These are phyloP conservation scores for Corythoichthys haematopterus DNA, from an alignment of 2,113 vertebrate genomes.

Conservation along the genomic window DNA sequence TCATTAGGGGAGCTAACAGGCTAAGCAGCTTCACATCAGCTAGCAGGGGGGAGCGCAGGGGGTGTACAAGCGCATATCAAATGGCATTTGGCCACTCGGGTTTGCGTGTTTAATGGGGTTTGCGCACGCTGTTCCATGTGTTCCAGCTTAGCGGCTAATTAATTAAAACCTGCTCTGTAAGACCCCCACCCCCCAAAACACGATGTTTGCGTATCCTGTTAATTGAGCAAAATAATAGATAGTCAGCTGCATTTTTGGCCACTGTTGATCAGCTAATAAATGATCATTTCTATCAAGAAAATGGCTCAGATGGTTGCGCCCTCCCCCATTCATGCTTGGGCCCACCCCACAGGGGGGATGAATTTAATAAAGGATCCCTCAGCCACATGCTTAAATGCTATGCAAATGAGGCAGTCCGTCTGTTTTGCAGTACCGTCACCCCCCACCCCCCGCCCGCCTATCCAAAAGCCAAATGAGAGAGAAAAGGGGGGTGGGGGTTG, in stretches of 20 bases:
- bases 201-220: not conserved
- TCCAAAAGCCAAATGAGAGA: conserved; percentile 36
- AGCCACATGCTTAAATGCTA: conserved; percentile 68
- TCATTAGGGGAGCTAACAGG: not conserved
- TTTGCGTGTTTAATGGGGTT: conserved; percentile 5
- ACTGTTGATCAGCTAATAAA: not conserved
- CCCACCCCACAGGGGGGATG: conserved; percentile 55
- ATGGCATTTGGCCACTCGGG: not conserved
- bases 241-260: not conserved
- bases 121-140: not conserved
- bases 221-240: not conserved
- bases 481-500: conserved; percentile 26
- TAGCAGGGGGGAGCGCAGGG: not conserved
- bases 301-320: conserved; percentile 54
- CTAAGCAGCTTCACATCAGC: not conserved
- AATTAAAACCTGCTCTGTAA: not conserved
- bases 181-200: not conserved
- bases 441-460: conserved; percentile 17
- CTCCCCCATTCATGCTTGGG: conserved; percentile 16
- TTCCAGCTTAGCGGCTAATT: conserved; percentile 3
- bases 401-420: conserved; percentile 67
- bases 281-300: not conserved
- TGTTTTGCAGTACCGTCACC: conserved; percentile 42
- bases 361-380: conserved; percentile 65
- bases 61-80: not conserved